Percentiles rank a stretch among this genome's conserved stretches.
phyloP scores from a whole-genome alignment of 2,797 vertebrate species.

The Harpagifer antarcticus region DNA sequence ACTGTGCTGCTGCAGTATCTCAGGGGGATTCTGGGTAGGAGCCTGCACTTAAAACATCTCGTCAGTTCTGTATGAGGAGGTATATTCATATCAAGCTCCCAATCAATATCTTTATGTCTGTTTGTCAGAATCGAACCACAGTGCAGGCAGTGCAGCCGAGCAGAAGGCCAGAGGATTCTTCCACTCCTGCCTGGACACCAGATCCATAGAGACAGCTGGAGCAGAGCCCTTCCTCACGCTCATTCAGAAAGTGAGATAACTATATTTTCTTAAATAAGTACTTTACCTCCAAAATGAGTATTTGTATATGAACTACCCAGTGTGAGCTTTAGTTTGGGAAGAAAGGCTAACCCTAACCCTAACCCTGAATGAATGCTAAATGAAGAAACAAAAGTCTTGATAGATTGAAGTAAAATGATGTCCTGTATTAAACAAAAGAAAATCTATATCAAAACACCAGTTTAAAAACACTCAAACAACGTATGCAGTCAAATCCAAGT shows the following conservation, averaged over 20 bases:
- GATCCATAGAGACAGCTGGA: conserved; percentile 83
- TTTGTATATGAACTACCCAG: too few relatives aligned
- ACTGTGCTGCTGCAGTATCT: conserved; percentile 85
- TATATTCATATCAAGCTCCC: not conserved
- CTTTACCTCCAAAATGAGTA: too few relatives aligned
- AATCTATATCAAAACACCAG: too few relatives aligned
- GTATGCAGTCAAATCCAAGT: too few relatives aligned
- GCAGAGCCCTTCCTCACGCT: conserved; percentile 85
- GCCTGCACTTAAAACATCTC: not conserved
- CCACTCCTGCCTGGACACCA: conserved; percentile 88
- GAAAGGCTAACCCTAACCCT: too few relatives aligned
- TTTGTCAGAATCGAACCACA: conserved; percentile 60
- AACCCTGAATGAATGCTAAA: too few relatives aligned
- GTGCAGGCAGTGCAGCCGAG: conserved; percentile 71
- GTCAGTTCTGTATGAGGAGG: not conserved
- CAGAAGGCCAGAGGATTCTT: conserved; percentile 90
- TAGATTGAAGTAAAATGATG: too few relatives aligned
- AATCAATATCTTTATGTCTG: conserved; percentile 5
- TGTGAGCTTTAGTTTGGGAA: too few relatives aligned
- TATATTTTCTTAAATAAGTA: not conserved
- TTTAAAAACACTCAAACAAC: too few relatives aligned
- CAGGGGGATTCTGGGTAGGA: conserved; percentile 88
- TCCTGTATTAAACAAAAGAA: too few relatives aligned
- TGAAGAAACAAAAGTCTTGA: too few relatives aligned
- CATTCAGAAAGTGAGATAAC: conserved; percentile 86